A percentile compares a stretch with the other conserved stretches of the same genome.
Conservation (phyloP, 2,888 invertebrate genomes). For the Itoplectis maculator region DNA sequence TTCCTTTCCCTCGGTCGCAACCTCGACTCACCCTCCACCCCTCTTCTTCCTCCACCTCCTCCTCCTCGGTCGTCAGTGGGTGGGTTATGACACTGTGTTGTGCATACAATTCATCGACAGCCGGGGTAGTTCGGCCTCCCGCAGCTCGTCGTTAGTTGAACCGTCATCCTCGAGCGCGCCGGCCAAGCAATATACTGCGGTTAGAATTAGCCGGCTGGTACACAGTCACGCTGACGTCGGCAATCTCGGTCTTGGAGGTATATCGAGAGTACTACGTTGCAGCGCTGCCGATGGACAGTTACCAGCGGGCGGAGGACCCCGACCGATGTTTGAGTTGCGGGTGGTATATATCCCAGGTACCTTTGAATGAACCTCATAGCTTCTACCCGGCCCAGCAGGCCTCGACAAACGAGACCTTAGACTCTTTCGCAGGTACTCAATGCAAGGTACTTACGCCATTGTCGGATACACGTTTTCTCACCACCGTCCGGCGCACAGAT, state of each 20-base stretch:
- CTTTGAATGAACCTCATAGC: constrained; percentile 20
- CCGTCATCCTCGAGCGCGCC: constrained; percentile 39
- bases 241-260: constrained; percentile 25
- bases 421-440: constrained; percentile 27
- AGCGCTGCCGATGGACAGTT: neutral
- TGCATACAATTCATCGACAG: constrained; percentile 45
- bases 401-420: constrained; percentile 20
- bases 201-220: constrained; percentile 57
- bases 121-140: constrained; percentile 41
- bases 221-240: constrained; percentile 51
- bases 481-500: constrained; percentile 16
- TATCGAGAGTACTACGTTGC: constrained; percentile 34
- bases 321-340: constrained; percentile 31
- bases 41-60: neutral
- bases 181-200: constrained; percentile 34
- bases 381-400: neutral
- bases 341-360: constrained; percentile 31
- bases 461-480: constrained; percentile 40
- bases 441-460: constrained; percentile 10
- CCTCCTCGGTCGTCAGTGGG: neutral
- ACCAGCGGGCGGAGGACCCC: neutral
- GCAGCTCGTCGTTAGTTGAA: constrained; percentile 54
- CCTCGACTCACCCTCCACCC: constrained; percentile 10
- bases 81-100: constrained; percentile 37
- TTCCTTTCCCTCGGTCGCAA: constrained; percentile 28